These are phyloP conservation scores for Xanthia togata DNA, from an alignment of 2,888 invertebrate species.

Conservation along the genomic window DNA sequence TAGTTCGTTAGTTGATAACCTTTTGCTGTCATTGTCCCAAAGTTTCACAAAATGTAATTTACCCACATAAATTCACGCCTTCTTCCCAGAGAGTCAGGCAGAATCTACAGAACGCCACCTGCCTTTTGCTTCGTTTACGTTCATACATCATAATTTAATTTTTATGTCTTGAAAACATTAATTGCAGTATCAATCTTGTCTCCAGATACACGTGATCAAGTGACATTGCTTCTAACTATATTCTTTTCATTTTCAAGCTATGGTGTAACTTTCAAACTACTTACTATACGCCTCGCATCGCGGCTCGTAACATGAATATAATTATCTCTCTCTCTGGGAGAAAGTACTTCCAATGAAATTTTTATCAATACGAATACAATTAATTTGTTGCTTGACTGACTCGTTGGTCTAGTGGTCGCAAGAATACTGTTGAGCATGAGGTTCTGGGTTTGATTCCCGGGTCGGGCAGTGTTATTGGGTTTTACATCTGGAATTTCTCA, in stretches of 20 bases:
- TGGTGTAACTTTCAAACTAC: not conserved
- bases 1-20: not conserved
- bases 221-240: not conserved
- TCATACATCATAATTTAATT: not conserved
- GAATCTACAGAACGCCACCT: not conserved
- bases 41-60: not conserved
- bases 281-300: not conserved
- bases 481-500: too few relatives aligned
- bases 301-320: not conserved
- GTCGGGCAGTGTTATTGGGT: too few relatives aligned
- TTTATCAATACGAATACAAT: not conserved
- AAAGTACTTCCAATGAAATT: not conserved
- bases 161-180: not conserved
- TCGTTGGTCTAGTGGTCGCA: too few relatives aligned
- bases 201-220: not conserved
- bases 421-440: too few relatives aligned
- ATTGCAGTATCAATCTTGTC: not conserved
- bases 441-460: too few relatives aligned
- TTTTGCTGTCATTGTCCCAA: not conserved
- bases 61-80: too few relatives aligned
- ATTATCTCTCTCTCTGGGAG: too few relatives aligned
- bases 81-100: too few relatives aligned
- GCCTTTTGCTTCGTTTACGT: not conserved
- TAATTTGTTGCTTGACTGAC: too few relatives aligned
- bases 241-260: not conserved